A percentile compares a stretch with the other conserved stretches of the same genome.
phyloP scores from a whole-genome alignment of 1,140 invertebrate species.

The Trichomalopsis sarcophagae region DNA sequence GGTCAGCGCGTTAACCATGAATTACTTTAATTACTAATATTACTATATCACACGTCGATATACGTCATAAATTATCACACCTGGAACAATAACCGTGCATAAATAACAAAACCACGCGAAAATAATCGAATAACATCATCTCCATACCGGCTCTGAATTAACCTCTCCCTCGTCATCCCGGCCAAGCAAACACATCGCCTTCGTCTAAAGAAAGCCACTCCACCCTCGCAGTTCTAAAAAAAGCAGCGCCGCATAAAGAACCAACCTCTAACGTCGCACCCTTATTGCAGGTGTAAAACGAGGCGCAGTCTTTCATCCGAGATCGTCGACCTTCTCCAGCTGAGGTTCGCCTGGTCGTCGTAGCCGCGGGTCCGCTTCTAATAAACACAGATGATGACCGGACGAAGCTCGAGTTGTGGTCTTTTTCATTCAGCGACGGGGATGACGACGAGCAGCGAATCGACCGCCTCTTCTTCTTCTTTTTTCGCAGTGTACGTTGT shows the following conservation, averaged over 20 bases:
- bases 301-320: constrained; percentile 6
- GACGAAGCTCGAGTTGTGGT: neutral
- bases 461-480: neutral
- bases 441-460: neutral
- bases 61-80: too few relatives aligned
- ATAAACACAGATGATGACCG: neutral
- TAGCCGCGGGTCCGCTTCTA: neutral
- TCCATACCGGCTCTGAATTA: neutral
- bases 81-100: too few relatives aligned
- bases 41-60: too few relatives aligned
- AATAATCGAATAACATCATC: neutral
- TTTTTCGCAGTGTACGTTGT: neutral
- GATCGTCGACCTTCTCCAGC: neutral
- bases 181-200: neutral
- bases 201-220: neutral
- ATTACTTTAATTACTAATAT: too few relatives aligned
- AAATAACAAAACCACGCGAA: neutral
- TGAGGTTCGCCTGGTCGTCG: neutral
- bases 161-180: neutral
- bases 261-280: neutral
- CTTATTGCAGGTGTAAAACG: constrained; percentile 21
- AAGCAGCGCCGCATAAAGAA: neutral
- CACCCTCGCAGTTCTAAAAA: neutral
- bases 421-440: neutral
- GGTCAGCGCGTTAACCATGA: too few relatives aligned